Evolutionary conservation across 2,888 invertebrate genomes (phyloP).

Genomic region (Eueremaeus valkanovi): DNA sequence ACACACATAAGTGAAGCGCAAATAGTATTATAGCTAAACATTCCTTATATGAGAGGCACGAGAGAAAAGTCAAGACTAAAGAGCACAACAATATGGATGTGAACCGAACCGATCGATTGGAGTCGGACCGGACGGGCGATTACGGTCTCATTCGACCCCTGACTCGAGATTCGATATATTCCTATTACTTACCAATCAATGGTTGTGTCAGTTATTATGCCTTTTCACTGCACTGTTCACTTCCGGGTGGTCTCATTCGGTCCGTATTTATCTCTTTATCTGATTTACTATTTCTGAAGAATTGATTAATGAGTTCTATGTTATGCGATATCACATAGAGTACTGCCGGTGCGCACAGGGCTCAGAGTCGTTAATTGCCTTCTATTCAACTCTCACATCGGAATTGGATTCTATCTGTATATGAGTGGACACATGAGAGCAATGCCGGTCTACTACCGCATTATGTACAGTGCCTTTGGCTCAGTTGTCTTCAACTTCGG

Average conservation of each 20-base stretch:
- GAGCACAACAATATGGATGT: neutral
- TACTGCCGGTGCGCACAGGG: conserved; percentile 61
- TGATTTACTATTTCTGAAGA: neutral
- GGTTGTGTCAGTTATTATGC: conserved; percentile 72
- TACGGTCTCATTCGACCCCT: neutral
- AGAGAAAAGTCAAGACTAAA: neutral
- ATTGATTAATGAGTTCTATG: neutral
- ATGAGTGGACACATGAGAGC: conserved; percentile 63
- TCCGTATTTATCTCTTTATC: conserved; percentile 50
- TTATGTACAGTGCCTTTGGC: conserved; percentile 56
- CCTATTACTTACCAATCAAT: conserved; percentile 40
- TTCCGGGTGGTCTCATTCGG: conserved; percentile 71
- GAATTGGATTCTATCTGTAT: conserved; percentile 77
- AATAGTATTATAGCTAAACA: neutral
- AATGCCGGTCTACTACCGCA: conserved; percentile 65
- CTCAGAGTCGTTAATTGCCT: conserved; percentile 65
- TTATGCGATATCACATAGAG: too few species aligned
- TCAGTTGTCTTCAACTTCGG: conserved; percentile 79
- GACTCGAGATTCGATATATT: conserved; percentile 20
- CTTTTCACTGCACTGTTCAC: conserved; percentile 77
- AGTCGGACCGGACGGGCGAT: neutral
- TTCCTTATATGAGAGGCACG: too few species aligned
- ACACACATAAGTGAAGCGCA: too few species aligned
- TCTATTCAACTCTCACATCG: conserved; percentile 72
- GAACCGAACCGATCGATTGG: neutral